A percentile compares a stretch with the other conserved stretches of the same genome.
Evolutionary conservation across 2,113 vertebrate species (phyloP).

Genomic region (Toxotes jaculatrix): DNA sequence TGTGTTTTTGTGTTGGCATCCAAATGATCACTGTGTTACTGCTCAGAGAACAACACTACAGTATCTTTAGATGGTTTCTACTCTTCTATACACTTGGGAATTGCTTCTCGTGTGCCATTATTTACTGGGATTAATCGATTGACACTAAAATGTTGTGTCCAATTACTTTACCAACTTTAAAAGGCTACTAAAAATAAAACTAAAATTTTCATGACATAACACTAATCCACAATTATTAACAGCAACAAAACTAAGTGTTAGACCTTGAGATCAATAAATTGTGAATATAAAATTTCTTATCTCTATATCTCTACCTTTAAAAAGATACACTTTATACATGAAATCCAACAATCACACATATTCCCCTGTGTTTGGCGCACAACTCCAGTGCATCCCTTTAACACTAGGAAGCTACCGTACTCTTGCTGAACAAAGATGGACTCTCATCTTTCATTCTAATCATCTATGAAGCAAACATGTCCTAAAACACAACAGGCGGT

Average conservation of each 20-base stretch:
- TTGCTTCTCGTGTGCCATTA: background rate
- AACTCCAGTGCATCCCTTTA: conserved; percentile 21
- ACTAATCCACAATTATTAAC: conserved; percentile 32
- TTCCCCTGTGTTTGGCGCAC: conserved; percentile 9
- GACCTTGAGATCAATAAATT: conserved; percentile 50
- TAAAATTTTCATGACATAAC: conserved; percentile 16
- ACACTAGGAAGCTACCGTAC: conserved; percentile 32
- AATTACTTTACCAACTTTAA: conserved; percentile 26
- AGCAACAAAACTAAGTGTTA: conserved; percentile 33
- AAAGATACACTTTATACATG: conserved; percentile 79
- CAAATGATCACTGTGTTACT: conserved; percentile 14
- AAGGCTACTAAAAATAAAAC: conserved; percentile 22
- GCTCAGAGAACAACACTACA: background rate
- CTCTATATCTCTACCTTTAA: conserved; percentile 61
- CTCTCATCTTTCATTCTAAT: conserved; percentile 1
- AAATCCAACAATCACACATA: conserved; percentile 52
- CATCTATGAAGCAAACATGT: conserved; percentile 36
- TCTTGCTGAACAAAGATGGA: conserved; percentile 6
- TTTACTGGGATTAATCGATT: background rate
- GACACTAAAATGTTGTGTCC: conserved; percentile 19
- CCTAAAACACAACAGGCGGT: conserved; percentile 2
- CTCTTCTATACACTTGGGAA: background rate
- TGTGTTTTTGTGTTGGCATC: conserved; percentile 18
- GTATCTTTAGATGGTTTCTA: background rate
- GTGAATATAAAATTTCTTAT: conserved; percentile 72